These are phyloP conservation scores for Chrysolina oricalcia DNA, from an alignment of 2,888 invertebrate species.

Conservation along the genomic window DNA sequence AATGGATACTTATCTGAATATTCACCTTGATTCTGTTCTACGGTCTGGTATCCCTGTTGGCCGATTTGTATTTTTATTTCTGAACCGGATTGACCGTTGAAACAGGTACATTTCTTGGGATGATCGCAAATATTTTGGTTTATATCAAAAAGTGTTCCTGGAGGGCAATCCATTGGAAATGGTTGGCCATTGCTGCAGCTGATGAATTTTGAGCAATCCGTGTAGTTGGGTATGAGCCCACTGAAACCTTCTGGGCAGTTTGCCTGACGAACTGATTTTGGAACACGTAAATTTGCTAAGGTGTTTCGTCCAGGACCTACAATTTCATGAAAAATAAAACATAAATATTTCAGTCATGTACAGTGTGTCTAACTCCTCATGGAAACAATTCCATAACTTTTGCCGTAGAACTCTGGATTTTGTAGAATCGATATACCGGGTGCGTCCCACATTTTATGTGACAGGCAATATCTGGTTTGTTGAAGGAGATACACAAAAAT, in stretches of 20 bases:
- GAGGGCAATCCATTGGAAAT: constrained; percentile 76
- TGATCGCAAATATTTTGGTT: constrained; percentile 75
- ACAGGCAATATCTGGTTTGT: too few species aligned
- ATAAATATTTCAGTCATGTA: not conserved
- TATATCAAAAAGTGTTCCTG: constrained; percentile 71
- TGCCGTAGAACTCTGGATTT: too few species aligned
- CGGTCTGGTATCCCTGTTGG: not conserved
- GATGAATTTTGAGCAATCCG: constrained; percentile 77
- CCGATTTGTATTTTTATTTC: constrained; percentile 25
- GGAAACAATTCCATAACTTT: too few species aligned
- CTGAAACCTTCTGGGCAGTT: constrained; percentile 73
- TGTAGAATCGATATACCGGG: too few species aligned
- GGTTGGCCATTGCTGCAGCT: constrained; percentile 76
- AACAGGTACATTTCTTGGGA: constrained; percentile 71
- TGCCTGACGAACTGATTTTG: constrained; percentile 60
- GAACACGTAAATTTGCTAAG: constrained; percentile 38
- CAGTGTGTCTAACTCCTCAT: too few species aligned
- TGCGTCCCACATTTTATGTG: too few species aligned
- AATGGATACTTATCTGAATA: not conserved
- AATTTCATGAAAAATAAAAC: constrained; percentile 24
- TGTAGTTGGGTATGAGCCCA: constrained; percentile 77
- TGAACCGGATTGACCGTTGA: constrained; percentile 54
- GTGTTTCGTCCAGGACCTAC: constrained; percentile 55
- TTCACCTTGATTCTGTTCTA: constrained; percentile 12
- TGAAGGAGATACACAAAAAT: too few species aligned